These are phyloP conservation scores for Gambusia yucatana DNA, from an alignment of 2,797 vertebrate genomes.

Conservation along the genomic window DNA sequence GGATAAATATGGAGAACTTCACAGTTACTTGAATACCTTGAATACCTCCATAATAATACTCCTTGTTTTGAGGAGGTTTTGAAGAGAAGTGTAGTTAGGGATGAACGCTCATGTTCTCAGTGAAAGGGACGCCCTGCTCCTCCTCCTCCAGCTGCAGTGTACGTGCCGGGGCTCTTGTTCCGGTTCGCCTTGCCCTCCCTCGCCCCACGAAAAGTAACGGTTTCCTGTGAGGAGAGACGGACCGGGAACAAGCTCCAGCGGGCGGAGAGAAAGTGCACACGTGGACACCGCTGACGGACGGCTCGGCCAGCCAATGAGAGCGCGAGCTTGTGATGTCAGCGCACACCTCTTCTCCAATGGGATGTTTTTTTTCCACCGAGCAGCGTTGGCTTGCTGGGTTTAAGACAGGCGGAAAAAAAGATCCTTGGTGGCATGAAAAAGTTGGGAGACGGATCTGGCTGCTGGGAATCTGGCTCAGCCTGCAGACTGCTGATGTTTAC, in stretches of 20 bases:
- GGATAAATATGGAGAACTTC: too few relatives aligned
- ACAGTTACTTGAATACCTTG: too few relatives aligned
- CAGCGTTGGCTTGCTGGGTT: neutral
- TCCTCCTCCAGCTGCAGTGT: constrained; percentile 20
- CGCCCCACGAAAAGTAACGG: constrained; percentile 42
- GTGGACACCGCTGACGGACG: constrained; percentile 76
- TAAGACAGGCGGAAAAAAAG: constrained; percentile 13
- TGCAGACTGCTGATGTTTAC: constrained; percentile 36
- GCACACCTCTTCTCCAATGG: constrained; percentile 58
- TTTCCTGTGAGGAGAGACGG: constrained; percentile 23
- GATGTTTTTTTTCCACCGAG: neutral
- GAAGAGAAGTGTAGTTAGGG: neutral
- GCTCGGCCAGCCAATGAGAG: constrained; percentile 59
- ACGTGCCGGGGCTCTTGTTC: constrained; percentile 63
- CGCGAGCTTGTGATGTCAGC: constrained; percentile 17
- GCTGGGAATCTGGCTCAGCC: neutral
- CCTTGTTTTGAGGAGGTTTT: neutral
- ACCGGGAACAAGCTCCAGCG: constrained; percentile 10
- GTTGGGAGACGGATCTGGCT: constrained; percentile 34
- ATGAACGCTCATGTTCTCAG: neutral
- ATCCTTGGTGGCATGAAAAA: constrained; percentile 4
- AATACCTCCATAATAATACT: too few relatives aligned
- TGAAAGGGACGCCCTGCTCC: neutral
- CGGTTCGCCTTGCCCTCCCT: neutral
- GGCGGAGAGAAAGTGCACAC: constrained; percentile 81